These are phyloP conservation scores for Diabrotica undecimpunctata DNA, from an alignment of 1,140 invertebrate species.

Conservation along the genomic window DNA sequence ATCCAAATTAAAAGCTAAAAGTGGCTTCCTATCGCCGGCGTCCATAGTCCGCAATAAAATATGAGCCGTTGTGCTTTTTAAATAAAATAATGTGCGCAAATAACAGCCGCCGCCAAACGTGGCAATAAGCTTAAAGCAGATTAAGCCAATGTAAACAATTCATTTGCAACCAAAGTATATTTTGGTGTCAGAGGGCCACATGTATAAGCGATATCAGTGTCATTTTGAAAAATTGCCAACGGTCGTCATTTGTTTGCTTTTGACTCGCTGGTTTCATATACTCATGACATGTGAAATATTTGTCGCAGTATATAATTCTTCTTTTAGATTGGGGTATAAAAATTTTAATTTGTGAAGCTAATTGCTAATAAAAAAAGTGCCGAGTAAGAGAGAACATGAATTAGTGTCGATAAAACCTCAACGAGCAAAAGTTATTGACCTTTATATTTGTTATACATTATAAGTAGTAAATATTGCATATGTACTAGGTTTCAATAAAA, in stretches of 20 bases:
- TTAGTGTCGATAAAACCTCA: no score
- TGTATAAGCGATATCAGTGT: conserved; percentile 27
- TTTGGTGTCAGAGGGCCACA: conserved; percentile 21
- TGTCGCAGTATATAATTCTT: conserved; percentile 8
- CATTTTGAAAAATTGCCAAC: conserved; percentile 30
- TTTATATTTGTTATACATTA: no score
- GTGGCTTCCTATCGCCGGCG: no score
- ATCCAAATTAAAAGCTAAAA: no score
- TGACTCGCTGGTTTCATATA: conserved; percentile 9
- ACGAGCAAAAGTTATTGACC: no score
- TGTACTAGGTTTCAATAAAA: no score
- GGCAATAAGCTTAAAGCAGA: conserved; percentile 23
- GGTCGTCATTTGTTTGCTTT: conserved; percentile 23
- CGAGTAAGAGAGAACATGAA: no score
- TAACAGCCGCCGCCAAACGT: conserved; percentile 7
- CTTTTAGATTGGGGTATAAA: not conserved
- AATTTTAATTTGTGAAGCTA: not conserved
- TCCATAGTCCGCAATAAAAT: not conserved
- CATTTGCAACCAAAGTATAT: conserved; percentile 34
- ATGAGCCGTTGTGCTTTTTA: conserved; percentile 19
- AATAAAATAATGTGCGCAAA: conserved; percentile 28
- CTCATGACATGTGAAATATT: conserved; percentile 16
- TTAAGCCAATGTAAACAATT: conserved; percentile 31
- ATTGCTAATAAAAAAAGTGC: not conserved
- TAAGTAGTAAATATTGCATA: no score